phyloP scores from a whole-genome alignment of 23 tunicate genomes.

The Ciona savignyi region DNA sequence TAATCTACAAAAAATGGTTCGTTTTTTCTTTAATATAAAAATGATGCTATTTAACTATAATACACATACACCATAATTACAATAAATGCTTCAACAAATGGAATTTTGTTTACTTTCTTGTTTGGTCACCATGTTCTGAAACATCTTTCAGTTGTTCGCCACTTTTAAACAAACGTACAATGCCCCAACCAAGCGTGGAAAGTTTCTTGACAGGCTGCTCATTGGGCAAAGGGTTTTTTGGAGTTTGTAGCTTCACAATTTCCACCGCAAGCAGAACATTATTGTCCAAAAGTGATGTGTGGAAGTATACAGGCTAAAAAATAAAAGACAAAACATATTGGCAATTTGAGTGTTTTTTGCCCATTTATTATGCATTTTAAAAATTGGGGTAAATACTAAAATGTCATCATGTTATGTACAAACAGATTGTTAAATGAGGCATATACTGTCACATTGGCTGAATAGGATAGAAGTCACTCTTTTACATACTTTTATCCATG shows the following conservation, averaged over 20 bases:
- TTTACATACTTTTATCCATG: too few species aligned
- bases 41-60: too few species aligned
- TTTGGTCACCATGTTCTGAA: background rate
- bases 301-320: conserved; percentile 68
- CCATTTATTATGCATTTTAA: too few species aligned
- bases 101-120: conserved; percentile 12
- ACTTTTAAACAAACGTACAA: conserved; percentile 37
- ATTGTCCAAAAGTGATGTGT: conserved; percentile 45
- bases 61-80: background rate
- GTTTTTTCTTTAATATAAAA: too few species aligned
- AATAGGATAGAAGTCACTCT: too few species aligned
- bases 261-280: conserved; percentile 59
- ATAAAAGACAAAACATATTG: conserved; percentile 1
- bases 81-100: too few species aligned
- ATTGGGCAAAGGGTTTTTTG: conserved; percentile 60
- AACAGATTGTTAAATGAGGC: too few species aligned
- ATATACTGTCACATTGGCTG: too few species aligned
- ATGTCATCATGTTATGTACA: too few species aligned
- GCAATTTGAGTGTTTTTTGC: too few species aligned
- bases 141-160: conserved; percentile 25
- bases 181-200: conserved; percentile 59
- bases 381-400: too few species aligned
- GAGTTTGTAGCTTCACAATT: conserved; percentile 25
- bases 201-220: conserved; percentile 16
- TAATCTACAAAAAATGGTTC: too few species aligned